These are phyloP conservation scores for Amitus sp. DNA, from an alignment of 2,888 invertebrate species.

Conservation along the genomic window DNA sequence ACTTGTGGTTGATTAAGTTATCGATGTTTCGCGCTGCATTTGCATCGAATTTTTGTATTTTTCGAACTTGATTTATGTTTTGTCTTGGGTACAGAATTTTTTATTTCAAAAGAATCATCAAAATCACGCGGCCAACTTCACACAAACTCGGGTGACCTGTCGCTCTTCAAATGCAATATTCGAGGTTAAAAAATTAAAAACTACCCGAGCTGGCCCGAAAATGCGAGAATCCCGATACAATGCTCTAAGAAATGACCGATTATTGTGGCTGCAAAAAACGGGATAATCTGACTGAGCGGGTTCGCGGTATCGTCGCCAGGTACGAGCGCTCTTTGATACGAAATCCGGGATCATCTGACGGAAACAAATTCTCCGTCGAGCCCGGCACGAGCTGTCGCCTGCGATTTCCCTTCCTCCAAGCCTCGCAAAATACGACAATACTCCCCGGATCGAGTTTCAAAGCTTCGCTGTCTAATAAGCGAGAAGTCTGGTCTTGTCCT, in stretches of 20 bases:
- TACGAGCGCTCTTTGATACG: constrained; percentile 41
- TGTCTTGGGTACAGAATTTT: no score
- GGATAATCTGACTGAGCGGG: constrained; percentile 49
- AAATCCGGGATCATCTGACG: neutral
- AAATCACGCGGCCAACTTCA: neutral
- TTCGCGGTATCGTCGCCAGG: constrained; percentile 53
- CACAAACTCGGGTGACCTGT: no score
- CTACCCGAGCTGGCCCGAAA: neutral
- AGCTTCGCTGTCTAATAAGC: constrained; percentile 12
- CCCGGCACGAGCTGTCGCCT: neutral
- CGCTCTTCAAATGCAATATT: neutral
- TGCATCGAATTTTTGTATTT: no score
- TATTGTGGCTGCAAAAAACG: constrained; percentile 32
- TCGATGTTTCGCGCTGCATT: no score
- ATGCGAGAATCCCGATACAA: neutral
- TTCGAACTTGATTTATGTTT: no score
- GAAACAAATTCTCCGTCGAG: neutral
- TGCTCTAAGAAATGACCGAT: constrained; percentile 23
- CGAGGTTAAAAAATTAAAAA: neutral
- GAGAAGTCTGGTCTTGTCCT: constrained; percentile 14
- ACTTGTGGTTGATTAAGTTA: no score
- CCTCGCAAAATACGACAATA: constrained; percentile 7
- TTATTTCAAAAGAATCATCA: neutral
- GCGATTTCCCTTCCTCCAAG: neutral
- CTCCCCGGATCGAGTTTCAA: constrained; percentile 9